These are phyloP conservation scores for Thymallus thymallus DNA, from an alignment of 2,113 vertebrate species.

Conservation along the genomic window DNA sequence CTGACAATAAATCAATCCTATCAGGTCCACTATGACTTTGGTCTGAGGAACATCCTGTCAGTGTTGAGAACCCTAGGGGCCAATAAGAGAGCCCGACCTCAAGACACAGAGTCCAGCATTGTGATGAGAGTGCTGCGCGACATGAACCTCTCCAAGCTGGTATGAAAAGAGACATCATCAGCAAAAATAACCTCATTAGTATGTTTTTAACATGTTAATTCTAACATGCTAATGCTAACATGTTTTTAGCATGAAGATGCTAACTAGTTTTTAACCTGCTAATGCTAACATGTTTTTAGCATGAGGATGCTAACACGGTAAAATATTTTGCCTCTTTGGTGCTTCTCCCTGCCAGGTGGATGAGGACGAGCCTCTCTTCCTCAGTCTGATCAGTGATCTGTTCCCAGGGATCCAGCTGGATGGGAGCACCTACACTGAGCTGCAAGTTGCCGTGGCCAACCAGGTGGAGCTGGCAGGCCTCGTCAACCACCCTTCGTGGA, in stretches of 20 bases:
- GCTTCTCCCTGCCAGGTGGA: constrained; percentile 77
- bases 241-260: too few relatives aligned
- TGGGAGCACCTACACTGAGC: constrained; percentile 77
- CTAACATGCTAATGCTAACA: too few relatives aligned
- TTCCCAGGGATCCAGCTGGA: constrained; percentile 87
- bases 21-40: constrained; percentile 93
- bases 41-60: constrained; percentile 87
- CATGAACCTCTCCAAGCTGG: constrained; percentile 91
- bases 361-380: constrained; percentile 88
- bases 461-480: constrained; percentile 81
- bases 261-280: too few relatives aligned
- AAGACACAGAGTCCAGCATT: constrained; percentile 81
- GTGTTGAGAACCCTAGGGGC: constrained; percentile 85
- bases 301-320: too few relatives aligned
- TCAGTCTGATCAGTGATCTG: constrained; percentile 86
- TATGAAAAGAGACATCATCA: constrained; percentile 42
- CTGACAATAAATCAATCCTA: not conserved
- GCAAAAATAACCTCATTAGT: too few relatives aligned
- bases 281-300: too few relatives aligned
- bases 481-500: constrained; percentile 86
- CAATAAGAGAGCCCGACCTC: constrained; percentile 79
- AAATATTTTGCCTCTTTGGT: not conserved
- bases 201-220: too few relatives aligned
- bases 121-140: constrained; percentile 89
- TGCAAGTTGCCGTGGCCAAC: constrained; percentile 78